A percentile compares a stretch with the other conserved stretches of the same genome.
These are phyloP conservation scores for Astreopora myriophthalma DNA, from an alignment of 64 coral and sea anemone species.

Conservation along the genomic window DNA sequence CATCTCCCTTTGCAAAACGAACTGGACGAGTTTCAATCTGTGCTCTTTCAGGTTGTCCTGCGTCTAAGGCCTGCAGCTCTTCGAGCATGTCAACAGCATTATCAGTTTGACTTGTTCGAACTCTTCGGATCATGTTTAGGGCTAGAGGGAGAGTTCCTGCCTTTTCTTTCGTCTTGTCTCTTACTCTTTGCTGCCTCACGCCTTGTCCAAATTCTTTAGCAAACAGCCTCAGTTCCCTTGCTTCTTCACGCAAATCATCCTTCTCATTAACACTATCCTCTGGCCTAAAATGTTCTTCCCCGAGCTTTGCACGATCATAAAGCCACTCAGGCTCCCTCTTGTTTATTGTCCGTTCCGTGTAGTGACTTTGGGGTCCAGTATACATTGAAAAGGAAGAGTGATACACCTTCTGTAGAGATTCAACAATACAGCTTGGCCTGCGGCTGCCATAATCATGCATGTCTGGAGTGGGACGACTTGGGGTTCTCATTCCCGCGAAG, in stretches of 20 bases:
- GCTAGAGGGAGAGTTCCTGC: background rate
- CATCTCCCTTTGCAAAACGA: no score
- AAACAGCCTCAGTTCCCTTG: conserved; percentile 1
- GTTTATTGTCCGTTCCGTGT: background rate
- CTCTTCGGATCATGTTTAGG: background rate
- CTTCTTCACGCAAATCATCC: background rate
- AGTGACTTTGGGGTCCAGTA: conserved; percentile 48
- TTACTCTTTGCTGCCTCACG: background rate
- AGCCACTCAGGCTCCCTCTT: background rate
- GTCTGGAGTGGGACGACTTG: conserved; percentile 35
- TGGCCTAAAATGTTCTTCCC: background rate
- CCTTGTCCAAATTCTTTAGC: conserved; percentile 23
- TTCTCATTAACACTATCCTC: background rate
- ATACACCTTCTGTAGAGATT: conserved; percentile 33
- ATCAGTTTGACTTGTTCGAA: background rate
- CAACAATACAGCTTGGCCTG: conserved; percentile 21
- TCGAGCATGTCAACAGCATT: background rate
- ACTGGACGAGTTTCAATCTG: no score
- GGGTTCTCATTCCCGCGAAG: conserved; percentile 42
- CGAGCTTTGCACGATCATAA: background rate
- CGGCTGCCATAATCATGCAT: conserved; percentile 47
- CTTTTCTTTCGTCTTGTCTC: background rate
- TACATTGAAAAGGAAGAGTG: conserved; percentile 41
- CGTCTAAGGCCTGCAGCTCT: no score
- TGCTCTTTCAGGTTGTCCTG: no score